Evolutionary conservation across 2,113 vertebrate species (phyloP).

Genomic region (Mustelus asterias): DNA sequence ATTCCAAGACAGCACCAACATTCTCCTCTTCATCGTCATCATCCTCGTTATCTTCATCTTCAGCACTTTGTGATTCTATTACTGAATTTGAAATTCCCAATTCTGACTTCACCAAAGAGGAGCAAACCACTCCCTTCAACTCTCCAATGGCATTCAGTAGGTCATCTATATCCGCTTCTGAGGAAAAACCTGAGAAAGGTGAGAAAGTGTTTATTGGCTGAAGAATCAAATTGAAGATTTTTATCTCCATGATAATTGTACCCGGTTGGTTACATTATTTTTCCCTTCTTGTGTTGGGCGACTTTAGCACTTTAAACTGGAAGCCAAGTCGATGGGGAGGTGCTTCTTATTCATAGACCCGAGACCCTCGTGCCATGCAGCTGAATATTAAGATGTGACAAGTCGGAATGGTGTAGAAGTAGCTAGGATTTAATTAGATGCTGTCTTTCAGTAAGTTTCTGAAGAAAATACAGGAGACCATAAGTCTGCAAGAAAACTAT

Average conservation of each 20-base stretch:
- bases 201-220: constrained; percentile 39
- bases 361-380: not conserved
- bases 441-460: not conserved
- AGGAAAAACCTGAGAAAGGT: constrained; percentile 96
- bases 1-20: constrained; percentile 6
- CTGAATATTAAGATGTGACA: constrained; percentile 16
- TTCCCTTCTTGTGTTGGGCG: not conserved
- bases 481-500: not conserved
- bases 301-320: not conserved
- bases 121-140: constrained; percentile 78
- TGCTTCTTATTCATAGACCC: not conserved
- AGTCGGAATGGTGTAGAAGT: not conserved
- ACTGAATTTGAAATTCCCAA: constrained; percentile 90
- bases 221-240: not conserved
- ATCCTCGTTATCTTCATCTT: constrained; percentile 88
- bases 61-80: constrained; percentile 90
- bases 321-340: not conserved
- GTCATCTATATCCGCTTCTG: constrained; percentile 73
- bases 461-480: not conserved
- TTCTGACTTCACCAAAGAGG: constrained; percentile 71
- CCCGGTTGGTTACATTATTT: not conserved
- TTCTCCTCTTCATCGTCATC: constrained; percentile 49
- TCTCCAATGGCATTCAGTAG: constrained; percentile 78
- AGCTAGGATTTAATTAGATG: not conserved
- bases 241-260: not conserved